Evolutionary conservation across 2,888 invertebrate species (phyloP).

Genomic region (Leptothorax acervorum): DNA sequence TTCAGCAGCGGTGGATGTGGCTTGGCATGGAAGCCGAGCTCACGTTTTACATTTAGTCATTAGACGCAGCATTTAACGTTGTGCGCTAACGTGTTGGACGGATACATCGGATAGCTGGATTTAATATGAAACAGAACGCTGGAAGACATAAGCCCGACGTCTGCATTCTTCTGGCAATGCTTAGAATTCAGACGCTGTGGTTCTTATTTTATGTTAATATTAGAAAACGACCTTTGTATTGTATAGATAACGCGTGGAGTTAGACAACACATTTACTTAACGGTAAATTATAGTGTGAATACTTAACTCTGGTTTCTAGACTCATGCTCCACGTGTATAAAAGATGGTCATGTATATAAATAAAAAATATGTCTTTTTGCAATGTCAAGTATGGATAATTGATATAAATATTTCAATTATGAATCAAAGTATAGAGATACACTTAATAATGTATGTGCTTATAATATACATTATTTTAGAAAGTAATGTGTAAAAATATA

Average conservation of each 20-base stretch:
- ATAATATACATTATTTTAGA: neutral
- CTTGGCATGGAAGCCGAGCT: neutral
- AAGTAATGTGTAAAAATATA: neutral
- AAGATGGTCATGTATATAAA: neutral
- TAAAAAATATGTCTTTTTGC: neutral
- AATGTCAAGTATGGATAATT: neutral
- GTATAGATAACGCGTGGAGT: conserved; percentile 1
- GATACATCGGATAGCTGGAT: neutral
- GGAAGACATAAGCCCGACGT: neutral
- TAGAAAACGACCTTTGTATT: conserved; percentile 39
- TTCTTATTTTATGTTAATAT: conserved; percentile 19
- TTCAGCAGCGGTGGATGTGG: neutral
- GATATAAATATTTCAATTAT: neutral
- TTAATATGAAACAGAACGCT: neutral
- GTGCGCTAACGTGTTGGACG: neutral
- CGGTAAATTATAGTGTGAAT: neutral
- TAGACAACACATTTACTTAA: neutral
- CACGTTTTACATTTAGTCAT: neutral
- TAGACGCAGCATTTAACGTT: neutral
- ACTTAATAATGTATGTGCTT: neutral
- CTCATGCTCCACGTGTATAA: neutral
- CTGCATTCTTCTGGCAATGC: neutral
- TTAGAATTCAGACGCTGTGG: neutral
- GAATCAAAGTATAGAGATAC: neutral
- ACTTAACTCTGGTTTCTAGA: neutral